These are phyloP conservation scores for Dolomedes plantarius DNA, from an alignment of 2,888 invertebrate species.

Conservation along the genomic window DNA sequence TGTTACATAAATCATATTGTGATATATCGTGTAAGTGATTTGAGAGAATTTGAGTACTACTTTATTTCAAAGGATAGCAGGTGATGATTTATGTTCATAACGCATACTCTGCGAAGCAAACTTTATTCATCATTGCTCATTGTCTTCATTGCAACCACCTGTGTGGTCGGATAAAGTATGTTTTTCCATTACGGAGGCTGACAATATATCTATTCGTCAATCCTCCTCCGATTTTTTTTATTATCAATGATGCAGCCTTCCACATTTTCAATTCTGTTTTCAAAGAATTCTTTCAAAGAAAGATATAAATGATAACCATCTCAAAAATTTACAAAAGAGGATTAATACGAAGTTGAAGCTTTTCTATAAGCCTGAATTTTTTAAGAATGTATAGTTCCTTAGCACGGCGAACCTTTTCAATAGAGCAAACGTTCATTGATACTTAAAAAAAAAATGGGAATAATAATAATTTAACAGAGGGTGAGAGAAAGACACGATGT, in stretches of 20 bases:
- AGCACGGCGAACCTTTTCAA: too few relatives aligned
- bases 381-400: too few relatives aligned
- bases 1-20: background rate
- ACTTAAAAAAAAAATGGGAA: too few relatives aligned
- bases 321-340: too few relatives aligned
- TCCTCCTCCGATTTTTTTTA: background rate
- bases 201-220: background rate
- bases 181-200: background rate
- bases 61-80: slow-evolving; percentile 3
- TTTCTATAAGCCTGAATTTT: too few relatives aligned
- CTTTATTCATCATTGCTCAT: slow-evolving; percentile 6
- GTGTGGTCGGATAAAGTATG: background rate
- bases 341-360: too few relatives aligned
- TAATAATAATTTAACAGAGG: too few relatives aligned
- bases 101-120: background rate
- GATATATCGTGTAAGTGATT: background rate
- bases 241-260: background rate
- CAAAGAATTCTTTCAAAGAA: background rate
- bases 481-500: too few relatives aligned
- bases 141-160: slow-evolving; percentile 13
- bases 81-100: slow-evolving; percentile 14
- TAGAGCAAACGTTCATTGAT: too few relatives aligned
- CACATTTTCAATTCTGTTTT: background rate
- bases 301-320: background rate
- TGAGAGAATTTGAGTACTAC: slow-evolving; percentile 10